These are phyloP conservation scores for Drosophila picticornis DNA, from an alignment of 2,888 invertebrate species.

Conservation along the genomic window DNA sequence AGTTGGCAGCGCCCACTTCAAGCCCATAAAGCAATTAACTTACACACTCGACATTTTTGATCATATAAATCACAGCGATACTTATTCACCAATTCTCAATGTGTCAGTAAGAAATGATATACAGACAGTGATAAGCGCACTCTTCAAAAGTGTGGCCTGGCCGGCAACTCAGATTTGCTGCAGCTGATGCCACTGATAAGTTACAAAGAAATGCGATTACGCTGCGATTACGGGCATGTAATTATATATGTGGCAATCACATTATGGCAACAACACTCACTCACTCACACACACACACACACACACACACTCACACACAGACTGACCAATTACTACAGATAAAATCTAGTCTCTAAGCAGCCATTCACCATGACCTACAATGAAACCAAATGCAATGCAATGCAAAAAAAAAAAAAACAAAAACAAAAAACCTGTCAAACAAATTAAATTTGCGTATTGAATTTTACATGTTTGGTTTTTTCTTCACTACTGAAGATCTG, in stretches of 20 bases:
- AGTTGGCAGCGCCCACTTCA: slow-evolving; percentile 1
- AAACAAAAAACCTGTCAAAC: slow-evolving; percentile 32
- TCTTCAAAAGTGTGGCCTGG: slow-evolving; percentile 17
- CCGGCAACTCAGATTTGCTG: slow-evolving; percentile 34
- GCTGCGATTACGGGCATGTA: slow-evolving; percentile 36
- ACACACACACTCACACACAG: background rate
- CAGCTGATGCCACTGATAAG: slow-evolving; percentile 40
- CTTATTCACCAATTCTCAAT: slow-evolving; percentile 2
- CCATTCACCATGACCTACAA: slow-evolving; percentile 74
- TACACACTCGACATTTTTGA: slow-evolving; percentile 21
- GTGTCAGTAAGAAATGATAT: slow-evolving; percentile 16
- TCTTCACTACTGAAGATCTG: background rate
- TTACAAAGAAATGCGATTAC: slow-evolving; percentile 40
- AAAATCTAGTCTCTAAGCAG: slow-evolving; percentile 35
- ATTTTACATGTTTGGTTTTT: background rate
- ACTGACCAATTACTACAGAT: slow-evolving; percentile 5
- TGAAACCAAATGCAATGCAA: slow-evolving; percentile 31
- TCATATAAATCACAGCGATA: slow-evolving; percentile 47
- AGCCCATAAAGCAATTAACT: slow-evolving; percentile 36
- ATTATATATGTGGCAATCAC: slow-evolving; percentile 23
- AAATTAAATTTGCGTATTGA: slow-evolving; percentile 12
- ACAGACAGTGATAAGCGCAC: background rate
- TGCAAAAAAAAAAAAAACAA: too few relatives aligned
- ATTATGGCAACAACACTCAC: slow-evolving; percentile 14
- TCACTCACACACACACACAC: background rate